A percentile compares a stretch with the other conserved stretches of the same genome.
phyloP scores from a whole-genome alignment of 2,888 invertebrate genomes.

The Sinodicranocentrus sp. region DNA sequence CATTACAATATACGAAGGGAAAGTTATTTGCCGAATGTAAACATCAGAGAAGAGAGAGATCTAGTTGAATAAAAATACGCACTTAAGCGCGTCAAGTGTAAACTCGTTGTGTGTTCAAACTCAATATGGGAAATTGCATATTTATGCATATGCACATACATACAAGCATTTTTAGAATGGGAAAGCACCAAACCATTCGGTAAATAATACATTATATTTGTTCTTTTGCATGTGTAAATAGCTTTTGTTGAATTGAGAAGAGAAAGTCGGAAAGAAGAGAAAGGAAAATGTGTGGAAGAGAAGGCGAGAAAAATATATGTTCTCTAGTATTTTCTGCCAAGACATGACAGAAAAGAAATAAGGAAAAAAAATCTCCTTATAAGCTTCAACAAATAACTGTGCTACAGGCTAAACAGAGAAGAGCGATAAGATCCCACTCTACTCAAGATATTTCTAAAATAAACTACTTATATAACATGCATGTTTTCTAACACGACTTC shows the following conservation, averaged over 20 bases:
- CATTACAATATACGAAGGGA: too few relatives aligned
- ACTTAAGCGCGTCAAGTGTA: too few relatives aligned
- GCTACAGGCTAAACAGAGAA: background rate
- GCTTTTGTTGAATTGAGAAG: background rate
- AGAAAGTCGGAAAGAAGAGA: background rate
- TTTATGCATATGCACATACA: too few relatives aligned
- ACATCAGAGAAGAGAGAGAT: too few relatives aligned
- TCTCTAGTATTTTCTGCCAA: too few relatives aligned
- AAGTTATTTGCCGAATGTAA: too few relatives aligned
- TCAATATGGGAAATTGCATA: too few relatives aligned
- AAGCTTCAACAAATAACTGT: too few relatives aligned
- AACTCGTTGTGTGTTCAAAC: too few relatives aligned
- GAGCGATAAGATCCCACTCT: slow-evolving; percentile 15
- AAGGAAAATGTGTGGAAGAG: background rate
- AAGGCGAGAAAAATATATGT: too few relatives aligned
- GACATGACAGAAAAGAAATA: background rate
- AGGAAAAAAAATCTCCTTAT: background rate
- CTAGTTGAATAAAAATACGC: too few relatives aligned
- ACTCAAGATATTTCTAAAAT: slow-evolving; percentile 16
- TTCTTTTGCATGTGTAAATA: slow-evolving; percentile 12
- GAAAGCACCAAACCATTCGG: background rate
- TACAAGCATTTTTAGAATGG: too few relatives aligned
- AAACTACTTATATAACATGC: slow-evolving; percentile 15
- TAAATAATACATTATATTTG: slow-evolving; percentile 9
- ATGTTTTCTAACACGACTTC: slow-evolving; percentile 4